Conservation (phyloP, 2,888 invertebrate species). For the Apomyelois bistriatella region DNA sequence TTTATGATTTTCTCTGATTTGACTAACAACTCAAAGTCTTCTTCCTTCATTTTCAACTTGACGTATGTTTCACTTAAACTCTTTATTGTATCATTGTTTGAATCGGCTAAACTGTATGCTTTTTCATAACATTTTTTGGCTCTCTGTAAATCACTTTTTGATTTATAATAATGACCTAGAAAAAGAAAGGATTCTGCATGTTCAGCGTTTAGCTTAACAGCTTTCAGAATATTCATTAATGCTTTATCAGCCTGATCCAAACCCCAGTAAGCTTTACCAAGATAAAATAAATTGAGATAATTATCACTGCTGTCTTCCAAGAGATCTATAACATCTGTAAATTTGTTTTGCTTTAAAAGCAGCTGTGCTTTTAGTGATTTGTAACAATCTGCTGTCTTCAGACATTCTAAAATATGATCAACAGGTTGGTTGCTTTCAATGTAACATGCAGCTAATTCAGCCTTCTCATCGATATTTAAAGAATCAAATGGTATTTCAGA, state of each 20-base stretch:
- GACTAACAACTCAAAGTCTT: slow-evolving; percentile 81
- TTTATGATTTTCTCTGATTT: slow-evolving; percentile 65
- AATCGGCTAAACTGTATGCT: slow-evolving; percentile 86
- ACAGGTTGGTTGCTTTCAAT: slow-evolving; percentile 52
- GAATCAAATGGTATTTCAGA: slow-evolving; percentile 43
- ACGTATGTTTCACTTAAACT: slow-evolving; percentile 88
- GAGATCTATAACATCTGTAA: slow-evolving; percentile 76
- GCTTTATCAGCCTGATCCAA: slow-evolving; percentile 80
- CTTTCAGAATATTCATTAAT: slow-evolving; percentile 82
- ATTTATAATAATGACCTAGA: slow-evolving; percentile 87
- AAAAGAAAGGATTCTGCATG: slow-evolving; percentile 86
- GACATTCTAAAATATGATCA: slow-evolving; percentile 43
- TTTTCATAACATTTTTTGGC: slow-evolving; percentile 92
- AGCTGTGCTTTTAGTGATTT: slow-evolving; percentile 71
- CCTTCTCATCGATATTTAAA: slow-evolving; percentile 45
- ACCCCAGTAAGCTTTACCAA: slow-evolving; percentile 82
- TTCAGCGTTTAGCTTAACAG: slow-evolving; percentile 86
- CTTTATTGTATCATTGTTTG: slow-evolving; percentile 83
- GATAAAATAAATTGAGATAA: slow-evolving; percentile 76
- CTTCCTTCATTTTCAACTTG: slow-evolving; percentile 82
- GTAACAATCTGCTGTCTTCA: slow-evolving; percentile 46
- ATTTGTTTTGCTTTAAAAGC: slow-evolving; percentile 69
- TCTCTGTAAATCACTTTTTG: slow-evolving; percentile 83
- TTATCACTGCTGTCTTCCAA: slow-evolving; percentile 64
- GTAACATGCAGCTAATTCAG: slow-evolving; percentile 54